Evolutionary conservation across 2,113 vertebrate genomes (phyloP).

Genomic region (Bucco capensis): DNA sequence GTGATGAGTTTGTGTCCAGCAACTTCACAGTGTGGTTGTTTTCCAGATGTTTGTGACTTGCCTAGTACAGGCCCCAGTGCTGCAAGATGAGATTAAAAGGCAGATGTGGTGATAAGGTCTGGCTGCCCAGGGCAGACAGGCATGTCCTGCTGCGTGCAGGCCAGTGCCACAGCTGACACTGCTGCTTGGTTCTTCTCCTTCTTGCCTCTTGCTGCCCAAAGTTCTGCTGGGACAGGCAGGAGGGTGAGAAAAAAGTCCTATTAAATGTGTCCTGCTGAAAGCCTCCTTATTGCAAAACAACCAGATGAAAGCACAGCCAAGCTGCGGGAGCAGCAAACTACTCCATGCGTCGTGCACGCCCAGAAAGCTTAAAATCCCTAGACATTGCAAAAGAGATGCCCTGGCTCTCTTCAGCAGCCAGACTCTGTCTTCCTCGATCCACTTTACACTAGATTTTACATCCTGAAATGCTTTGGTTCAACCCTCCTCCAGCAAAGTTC

Average conservation of each 20-base stretch:
- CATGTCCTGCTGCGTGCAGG: accelerated
- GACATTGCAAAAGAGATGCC: accelerated
- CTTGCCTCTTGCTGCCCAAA: not conserved
- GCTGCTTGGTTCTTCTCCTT: not conserved
- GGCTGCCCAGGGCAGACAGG: not conserved
- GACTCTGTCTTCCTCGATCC: not conserved
- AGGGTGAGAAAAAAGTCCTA: not conserved
- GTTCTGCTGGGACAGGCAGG: not conserved
- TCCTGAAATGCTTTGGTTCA: not conserved
- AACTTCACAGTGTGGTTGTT: not conserved
- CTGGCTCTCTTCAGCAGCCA: not conserved
- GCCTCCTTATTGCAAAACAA: not conserved
- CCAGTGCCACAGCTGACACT: not conserved
- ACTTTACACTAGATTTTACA: accelerated
- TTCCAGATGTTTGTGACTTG: not conserved
- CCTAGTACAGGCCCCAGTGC: not conserved
- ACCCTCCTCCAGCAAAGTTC: not conserved
- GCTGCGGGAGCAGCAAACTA: not conserved
- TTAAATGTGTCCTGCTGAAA: not conserved
- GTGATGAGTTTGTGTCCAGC: not conserved
- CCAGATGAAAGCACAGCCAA: not conserved
- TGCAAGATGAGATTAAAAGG: not conserved
- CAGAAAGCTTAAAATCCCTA: not conserved
- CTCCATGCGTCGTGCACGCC: not conserved
- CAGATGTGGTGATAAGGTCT: not conserved